Percentiles rank a stretch among this genome's conserved stretches.
Evolutionary conservation across 2,797 vertebrate genomes (phyloP).

Genomic region (Melanotaenia pygmaea): DNA sequence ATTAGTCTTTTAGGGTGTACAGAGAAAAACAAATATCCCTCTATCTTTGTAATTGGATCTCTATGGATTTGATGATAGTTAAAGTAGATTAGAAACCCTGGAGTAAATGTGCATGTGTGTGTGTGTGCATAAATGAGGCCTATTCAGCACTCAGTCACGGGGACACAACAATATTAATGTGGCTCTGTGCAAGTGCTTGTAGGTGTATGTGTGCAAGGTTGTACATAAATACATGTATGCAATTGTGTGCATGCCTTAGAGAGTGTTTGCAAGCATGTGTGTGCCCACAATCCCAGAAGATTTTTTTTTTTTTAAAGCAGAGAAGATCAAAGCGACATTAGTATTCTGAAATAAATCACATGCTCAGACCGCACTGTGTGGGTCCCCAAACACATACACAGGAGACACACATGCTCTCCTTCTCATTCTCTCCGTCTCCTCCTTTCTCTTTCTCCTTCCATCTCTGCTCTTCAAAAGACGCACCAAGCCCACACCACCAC

Average conservation of each 20-base stretch:
- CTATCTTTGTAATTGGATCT: constrained; percentile 84
- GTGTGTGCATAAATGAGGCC: constrained; percentile 59
- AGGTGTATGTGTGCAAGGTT: constrained; percentile 17
- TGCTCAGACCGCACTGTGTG: constrained; percentile 71
- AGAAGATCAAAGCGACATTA: constrained; percentile 83
- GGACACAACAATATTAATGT: constrained; percentile 65
- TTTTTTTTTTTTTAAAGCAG: constrained; percentile 69
- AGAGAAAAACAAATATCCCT: constrained; percentile 81
- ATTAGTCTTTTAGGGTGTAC: constrained; percentile 81
- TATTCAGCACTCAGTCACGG: constrained; percentile 55
- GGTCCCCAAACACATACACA: constrained; percentile 77
- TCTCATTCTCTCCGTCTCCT: constrained; percentile 52
- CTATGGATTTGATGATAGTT: constrained; percentile 79
- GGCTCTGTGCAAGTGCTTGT: constrained; percentile 30
- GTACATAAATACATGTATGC: constrained; percentile 60
- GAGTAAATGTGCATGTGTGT: constrained; percentile 47
- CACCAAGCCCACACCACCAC: constrained; percentile 35
- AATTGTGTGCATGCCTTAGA: constrained; percentile 42
- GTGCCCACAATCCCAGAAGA: constrained; percentile 70
- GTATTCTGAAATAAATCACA: constrained; percentile 84
- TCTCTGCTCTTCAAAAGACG: constrained; percentile 71
- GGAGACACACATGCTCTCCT: constrained; percentile 54
- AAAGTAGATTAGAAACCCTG: constrained; percentile 79
- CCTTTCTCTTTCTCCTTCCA: constrained; percentile 63
- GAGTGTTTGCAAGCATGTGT: constrained; percentile 18